A percentile compares a stretch with the other conserved stretches of the same genome.
Evolutionary conservation across 2,113 vertebrate species (phyloP).

Genomic region (Heterocephalus glaber): DNA sequence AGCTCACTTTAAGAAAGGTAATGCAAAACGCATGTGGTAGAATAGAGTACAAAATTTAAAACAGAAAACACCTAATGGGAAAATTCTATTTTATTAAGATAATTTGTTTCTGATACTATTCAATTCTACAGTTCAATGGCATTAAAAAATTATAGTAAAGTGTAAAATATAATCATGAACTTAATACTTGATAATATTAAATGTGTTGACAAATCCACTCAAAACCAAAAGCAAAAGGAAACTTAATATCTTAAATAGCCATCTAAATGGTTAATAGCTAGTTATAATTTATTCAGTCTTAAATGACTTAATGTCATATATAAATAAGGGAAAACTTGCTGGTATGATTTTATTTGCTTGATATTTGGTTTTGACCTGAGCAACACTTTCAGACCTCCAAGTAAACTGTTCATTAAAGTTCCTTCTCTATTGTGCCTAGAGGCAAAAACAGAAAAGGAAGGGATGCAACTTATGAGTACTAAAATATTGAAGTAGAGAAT

Average conservation of each 20-base stretch:
- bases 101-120: background rate
- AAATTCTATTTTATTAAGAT: background rate
- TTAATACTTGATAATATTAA: background rate
- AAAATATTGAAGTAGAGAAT: background rate
- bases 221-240: slow-evolving; percentile 12
- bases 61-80: background rate
- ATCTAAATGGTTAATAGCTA: background rate
- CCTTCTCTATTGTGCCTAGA: background rate
- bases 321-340: background rate
- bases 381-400: background rate
- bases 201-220: background rate
- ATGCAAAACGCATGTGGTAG: background rate
- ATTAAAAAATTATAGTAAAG: background rate
- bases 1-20: background rate
- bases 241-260: background rate
- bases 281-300: background rate
- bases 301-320: background rate
- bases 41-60: background rate
- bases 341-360: background rate
- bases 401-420: slow-evolving; percentile 10
- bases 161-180: background rate
- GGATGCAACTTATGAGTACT: background rate
- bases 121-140: background rate
- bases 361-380: background rate
- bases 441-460: background rate